Percentiles rank a stretch among this genome's conserved stretches.
phyloP scores from a whole-genome alignment of 2,113 vertebrate species.

The Esox niger region DNA sequence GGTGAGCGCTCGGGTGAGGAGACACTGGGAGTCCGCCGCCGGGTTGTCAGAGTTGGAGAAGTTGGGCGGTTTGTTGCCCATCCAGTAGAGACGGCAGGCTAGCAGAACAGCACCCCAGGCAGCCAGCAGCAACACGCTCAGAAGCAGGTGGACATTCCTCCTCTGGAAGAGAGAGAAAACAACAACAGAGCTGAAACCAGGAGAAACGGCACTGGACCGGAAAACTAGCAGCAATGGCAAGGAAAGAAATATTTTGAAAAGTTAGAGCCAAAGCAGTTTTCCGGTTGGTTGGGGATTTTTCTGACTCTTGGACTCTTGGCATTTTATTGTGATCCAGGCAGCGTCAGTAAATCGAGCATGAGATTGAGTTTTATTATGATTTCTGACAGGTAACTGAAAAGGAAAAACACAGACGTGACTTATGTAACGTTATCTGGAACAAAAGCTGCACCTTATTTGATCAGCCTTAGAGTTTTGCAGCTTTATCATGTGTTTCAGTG shows the following conservation, averaged over 20 bases:
- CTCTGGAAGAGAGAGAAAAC: slow-evolving; percentile 74
- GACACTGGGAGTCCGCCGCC: slow-evolving; percentile 86
- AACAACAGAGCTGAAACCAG: slow-evolving; percentile 22
- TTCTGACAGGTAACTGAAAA: neutral
- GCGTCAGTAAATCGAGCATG: slow-evolving; percentile 18
- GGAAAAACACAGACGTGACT: slow-evolving; percentile 5
- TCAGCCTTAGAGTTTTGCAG: slow-evolving; percentile 8
- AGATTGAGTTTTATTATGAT: slow-evolving; percentile 4
- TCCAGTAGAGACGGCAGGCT: slow-evolving; percentile 93
- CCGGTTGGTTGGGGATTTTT: slow-evolving; percentile 29
- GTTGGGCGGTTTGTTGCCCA: slow-evolving; percentile 98
- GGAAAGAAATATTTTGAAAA: neutral
- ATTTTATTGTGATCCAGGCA: slow-evolving; percentile 17
- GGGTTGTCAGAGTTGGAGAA: slow-evolving; percentile 99
- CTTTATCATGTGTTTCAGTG: slow-evolving; percentile 14
- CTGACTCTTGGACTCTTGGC: slow-evolving; percentile 5
- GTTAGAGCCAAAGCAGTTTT: slow-evolving; percentile 25
- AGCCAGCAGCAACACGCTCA: slow-evolving; percentile 83
- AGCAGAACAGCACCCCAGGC: slow-evolving; percentile 85
- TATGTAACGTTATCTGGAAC: slow-evolving; percentile 21
- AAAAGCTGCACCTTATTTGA: slow-evolving; percentile 9
- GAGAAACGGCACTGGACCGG: neutral
- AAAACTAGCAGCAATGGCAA: neutral
- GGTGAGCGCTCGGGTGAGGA: slow-evolving; percentile 84
- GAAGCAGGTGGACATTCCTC: slow-evolving; percentile 82